Percentiles rank a stretch among this genome's conserved stretches.
Conservation (phyloP, 2,797 vertebrate species). For the Phaenicophaeus curvirostris region DNA sequence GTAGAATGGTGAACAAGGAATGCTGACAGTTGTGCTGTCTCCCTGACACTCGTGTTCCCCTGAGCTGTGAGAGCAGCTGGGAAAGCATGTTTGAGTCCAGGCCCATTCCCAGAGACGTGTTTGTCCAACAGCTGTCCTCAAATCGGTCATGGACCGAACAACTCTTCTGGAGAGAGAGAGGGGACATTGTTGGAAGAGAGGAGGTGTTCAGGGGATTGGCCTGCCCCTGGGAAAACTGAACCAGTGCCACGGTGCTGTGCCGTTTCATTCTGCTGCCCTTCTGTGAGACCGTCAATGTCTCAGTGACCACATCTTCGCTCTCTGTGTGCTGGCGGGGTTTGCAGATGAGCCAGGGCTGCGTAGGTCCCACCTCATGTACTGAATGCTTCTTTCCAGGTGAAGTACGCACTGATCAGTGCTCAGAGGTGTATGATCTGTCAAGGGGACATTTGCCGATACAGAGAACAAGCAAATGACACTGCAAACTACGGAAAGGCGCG, state of each 20-base stretch:
- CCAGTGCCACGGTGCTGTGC: background rate
- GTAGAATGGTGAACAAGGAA: background rate
- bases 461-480: slow-evolving; percentile 93
- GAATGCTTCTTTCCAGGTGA: slow-evolving; percentile 83
- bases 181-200: background rate
- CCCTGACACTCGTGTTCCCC: background rate
- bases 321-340: background rate
- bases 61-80: slow-evolving; percentile 26
- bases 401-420: slow-evolving; percentile 96
- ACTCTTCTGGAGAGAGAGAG: background rate
- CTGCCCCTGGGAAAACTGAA: background rate
- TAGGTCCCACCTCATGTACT: background rate
- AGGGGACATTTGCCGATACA: slow-evolving; percentile 95
- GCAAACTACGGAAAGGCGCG: slow-evolving; percentile 97
- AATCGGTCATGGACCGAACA: background rate
- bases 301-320: background rate
- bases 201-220: background rate
- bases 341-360: background rate
- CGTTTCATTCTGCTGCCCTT: background rate
- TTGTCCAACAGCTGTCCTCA: slow-evolving; percentile 9
- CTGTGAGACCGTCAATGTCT: background rate
- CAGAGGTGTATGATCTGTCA: slow-evolving; percentile 98
- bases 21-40: background rate
- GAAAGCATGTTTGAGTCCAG: background rate
- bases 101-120: background rate